Evolutionary conservation across 2,888 invertebrate genomes (phyloP), one percentile per base, ranked within the genome.

Genomic region (Nasonovia ribisnigri): DNA sequence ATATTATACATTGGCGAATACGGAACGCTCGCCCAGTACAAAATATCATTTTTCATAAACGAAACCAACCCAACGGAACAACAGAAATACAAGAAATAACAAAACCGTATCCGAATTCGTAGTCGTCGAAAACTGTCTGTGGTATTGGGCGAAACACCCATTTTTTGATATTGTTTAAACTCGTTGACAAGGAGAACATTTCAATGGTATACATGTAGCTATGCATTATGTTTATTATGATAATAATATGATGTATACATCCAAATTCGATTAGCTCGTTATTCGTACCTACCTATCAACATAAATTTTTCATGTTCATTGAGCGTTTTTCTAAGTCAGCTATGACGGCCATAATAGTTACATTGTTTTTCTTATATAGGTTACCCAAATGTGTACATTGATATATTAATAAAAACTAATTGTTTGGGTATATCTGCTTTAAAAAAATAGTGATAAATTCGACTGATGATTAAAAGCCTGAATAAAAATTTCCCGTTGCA

Each of bases 11-110:
- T 11, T 6, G 46, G 13, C 57, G 90, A 60, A 60, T 60, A 60
- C 48, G 84, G n/a, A 60, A 46, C 36, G 46, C 10, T 4, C 6
- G 8, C n/a, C 5, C 10, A 10, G 54, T 84, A 24, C 42, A 54
- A 42, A 84, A 42, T 84, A 54, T 91, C 84, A 91, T 91, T 91
- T 91, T 84, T 84, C 90, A 57, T 46, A 86, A 91, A 91, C n/a
- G 54, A 43, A 84, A 43, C 42, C 16, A n/a, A 60, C 89, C 43
- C 43, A 89, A 77, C 26, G 67, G 46, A 90, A 60, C n/a, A 48
- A 77, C 57, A 43, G n/a, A 29, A 89, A 43, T 89, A 60, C n/a
- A n/a, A n/a, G n/a, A n/a, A n/a, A 89, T 89, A 57, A 43, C 57
- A 3, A 57, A 29, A 89, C 57, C 26, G 26, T 57, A 89, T 57